These are phyloP conservation scores for Arvicanthis niloticus DNA, from an alignment of 2,113 vertebrate genomes.

Conservation along the genomic window DNA sequence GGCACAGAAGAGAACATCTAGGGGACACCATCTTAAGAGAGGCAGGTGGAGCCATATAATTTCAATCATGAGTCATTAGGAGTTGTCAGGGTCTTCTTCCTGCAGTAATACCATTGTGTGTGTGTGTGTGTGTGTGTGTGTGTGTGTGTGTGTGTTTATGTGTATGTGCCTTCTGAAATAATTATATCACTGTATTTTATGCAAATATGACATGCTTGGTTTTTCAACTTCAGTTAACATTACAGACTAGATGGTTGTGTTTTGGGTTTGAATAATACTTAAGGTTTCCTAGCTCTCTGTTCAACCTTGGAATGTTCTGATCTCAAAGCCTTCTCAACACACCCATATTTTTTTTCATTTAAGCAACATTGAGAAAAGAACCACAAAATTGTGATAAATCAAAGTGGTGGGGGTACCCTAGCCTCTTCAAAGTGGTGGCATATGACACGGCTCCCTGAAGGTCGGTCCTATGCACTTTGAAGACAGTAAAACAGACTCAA, in stretches of 20 bases:
- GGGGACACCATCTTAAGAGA: not conserved
- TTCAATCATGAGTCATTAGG: not conserved
- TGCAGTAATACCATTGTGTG: not conserved
- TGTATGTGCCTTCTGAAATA: not conserved
- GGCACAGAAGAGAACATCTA: not conserved
- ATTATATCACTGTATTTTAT: not conserved
- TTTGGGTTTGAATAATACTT: conserved; percentile 33
- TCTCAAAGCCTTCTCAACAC: not conserved
- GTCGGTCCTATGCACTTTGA: not conserved
- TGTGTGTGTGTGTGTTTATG: not conserved
- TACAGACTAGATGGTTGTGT: not conserved
- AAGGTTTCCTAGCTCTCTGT: conserved; percentile 13
- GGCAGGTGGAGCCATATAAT: not conserved
- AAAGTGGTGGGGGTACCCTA: not conserved
- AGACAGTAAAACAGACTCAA: not conserved
- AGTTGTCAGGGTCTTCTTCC: not conserved
- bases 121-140: not conserved
- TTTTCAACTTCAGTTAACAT: conserved; percentile 5
- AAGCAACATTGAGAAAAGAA: not conserved
- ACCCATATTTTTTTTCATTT: not conserved
- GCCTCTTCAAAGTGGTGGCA: not conserved
- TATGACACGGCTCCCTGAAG: not conserved
- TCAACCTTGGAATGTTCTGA: conserved; percentile 29
- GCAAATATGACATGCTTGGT: not conserved
- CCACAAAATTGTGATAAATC: not conserved